Percentiles rank a stretch among this genome's conserved stretches.
Conservation (phyloP, 2,888 invertebrate genomes). For the Dorcus hopei region DNA sequence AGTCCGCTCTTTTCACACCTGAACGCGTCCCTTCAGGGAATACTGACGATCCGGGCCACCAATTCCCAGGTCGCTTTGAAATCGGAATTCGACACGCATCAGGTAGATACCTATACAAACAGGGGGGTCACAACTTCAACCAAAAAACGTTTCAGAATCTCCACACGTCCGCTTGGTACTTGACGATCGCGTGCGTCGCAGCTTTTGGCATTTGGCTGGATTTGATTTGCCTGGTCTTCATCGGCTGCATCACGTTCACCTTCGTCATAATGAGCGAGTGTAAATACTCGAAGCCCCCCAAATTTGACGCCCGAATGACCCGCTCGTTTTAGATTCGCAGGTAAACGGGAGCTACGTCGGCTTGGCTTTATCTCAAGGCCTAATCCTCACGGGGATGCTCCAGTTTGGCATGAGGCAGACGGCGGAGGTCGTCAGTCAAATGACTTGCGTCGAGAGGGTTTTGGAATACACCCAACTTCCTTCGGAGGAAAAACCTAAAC, state of each 20-base stretch:
- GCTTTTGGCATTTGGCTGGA: constrained; percentile 78
- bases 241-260: constrained; percentile 61
- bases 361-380: constrained; percentile 50
- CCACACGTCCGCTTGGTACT: constrained; percentile 68
- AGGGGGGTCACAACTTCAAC: neutral
- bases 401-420: constrained; percentile 63
- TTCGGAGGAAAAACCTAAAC: constrained; percentile 26
- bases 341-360: constrained; percentile 48
- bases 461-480: constrained; percentile 56
- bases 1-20: constrained; percentile 79
- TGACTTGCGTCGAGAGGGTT: constrained; percentile 61
- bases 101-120: constrained; percentile 44
- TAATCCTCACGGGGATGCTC: constrained; percentile 46
- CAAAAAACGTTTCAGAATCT: constrained; percentile 52
- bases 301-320: neutral
- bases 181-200: constrained; percentile 60
- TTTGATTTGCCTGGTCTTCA: constrained; percentile 64
- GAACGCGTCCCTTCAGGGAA: constrained; percentile 69
- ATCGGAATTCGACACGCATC: constrained; percentile 56
- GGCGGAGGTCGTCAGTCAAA: constrained; percentile 56
- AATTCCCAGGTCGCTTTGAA: constrained; percentile 61
- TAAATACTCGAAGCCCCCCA: constrained; percentile 41
- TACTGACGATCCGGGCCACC: constrained; percentile 72
- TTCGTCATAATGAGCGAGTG: constrained; percentile 60
- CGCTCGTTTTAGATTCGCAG: constrained; percentile 6